A percentile compares a stretch with the other conserved stretches of the same genome.
Evolutionary conservation across 1,140 invertebrate genomes (phyloP).

Genomic region (Aphaenogaster ashmeadi): DNA sequence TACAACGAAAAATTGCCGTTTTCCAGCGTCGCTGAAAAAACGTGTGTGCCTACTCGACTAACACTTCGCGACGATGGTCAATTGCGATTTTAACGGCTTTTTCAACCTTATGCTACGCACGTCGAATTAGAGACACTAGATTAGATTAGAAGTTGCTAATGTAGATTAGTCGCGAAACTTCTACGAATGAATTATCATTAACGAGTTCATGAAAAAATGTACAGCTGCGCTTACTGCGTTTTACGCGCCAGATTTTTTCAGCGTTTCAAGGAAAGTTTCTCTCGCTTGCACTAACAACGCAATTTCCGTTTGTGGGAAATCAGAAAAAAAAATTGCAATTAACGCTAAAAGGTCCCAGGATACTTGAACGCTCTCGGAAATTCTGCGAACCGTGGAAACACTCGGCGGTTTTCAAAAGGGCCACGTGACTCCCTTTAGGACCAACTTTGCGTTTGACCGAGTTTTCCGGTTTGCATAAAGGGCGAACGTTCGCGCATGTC

Average conservation of each 20-base stretch:
- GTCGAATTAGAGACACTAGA: background rate
- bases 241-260: background rate
- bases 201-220: constrained; percentile 14
- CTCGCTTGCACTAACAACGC: constrained; percentile 60
- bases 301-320: constrained; percentile 73
- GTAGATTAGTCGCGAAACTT: constrained; percentile 1
- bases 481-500: constrained; percentile 67
- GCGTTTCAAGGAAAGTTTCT: constrained; percentile 37
- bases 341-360: constrained; percentile 76
- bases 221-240: background rate
- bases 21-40: background rate
- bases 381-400: constrained; percentile 63
- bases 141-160: background rate
- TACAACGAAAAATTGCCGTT: constrained; percentile 29
- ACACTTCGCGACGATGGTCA: constrained; percentile 28
- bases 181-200: constrained; percentile 48
- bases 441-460: constrained; percentile 78
- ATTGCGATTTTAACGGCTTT: constrained; percentile 13
- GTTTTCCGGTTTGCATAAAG: constrained; percentile 74
- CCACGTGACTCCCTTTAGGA: constrained; percentile 76
- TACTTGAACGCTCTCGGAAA: constrained; percentile 75
- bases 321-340: constrained; percentile 70
- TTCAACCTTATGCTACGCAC: background rate
- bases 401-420: constrained; percentile 68
- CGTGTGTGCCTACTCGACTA: background rate